Evolutionary conservation across 2,888 invertebrate genomes (phyloP).

Genomic region (Cistogaster globosa): DNA sequence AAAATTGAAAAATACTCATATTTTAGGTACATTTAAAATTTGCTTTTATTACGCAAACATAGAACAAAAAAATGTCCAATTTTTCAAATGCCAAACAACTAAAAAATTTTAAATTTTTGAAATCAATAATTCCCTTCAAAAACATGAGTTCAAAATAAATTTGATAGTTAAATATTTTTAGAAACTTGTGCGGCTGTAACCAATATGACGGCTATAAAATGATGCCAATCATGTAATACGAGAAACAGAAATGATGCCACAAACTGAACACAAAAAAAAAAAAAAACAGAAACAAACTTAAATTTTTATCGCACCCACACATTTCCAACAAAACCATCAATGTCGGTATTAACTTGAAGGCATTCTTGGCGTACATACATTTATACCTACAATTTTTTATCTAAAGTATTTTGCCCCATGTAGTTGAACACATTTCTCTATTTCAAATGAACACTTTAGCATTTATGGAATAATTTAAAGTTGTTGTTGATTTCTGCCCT

Average conservation of each 20-base stretch:
- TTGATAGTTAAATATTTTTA: slow-evolving; percentile 2
- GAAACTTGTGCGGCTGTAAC: not conserved
- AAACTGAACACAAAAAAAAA: slow-evolving; percentile 14
- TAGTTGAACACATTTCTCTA: not conserved
- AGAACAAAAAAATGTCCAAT: not conserved
- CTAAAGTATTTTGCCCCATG: slow-evolving; percentile 23
- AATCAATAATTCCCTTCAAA: no score
- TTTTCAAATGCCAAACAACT: not conserved
- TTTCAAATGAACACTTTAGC: no score
- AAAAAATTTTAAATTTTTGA: no score
- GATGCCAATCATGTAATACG: slow-evolving; percentile 38
- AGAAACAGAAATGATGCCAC: not conserved
- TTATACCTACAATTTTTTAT: slow-evolving; percentile 3
- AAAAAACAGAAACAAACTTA: slow-evolving; percentile 41
- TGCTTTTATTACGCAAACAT: not conserved
- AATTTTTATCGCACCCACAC: slow-evolving; percentile 20
- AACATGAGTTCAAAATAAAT: not conserved
- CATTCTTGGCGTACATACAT: slow-evolving; percentile 42
- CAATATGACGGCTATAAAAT: slow-evolving; percentile 16
- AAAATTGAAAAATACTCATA: not conserved
- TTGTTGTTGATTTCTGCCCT: no score
- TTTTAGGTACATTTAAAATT: not conserved
- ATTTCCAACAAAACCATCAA: slow-evolving; percentile 42
- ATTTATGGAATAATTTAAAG: no score
- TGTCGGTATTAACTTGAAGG: slow-evolving; percentile 53